Base-by-base conservation (phyloP, 2,888 invertebrate species). In the Trypoxylon attenuatum region DNA sequence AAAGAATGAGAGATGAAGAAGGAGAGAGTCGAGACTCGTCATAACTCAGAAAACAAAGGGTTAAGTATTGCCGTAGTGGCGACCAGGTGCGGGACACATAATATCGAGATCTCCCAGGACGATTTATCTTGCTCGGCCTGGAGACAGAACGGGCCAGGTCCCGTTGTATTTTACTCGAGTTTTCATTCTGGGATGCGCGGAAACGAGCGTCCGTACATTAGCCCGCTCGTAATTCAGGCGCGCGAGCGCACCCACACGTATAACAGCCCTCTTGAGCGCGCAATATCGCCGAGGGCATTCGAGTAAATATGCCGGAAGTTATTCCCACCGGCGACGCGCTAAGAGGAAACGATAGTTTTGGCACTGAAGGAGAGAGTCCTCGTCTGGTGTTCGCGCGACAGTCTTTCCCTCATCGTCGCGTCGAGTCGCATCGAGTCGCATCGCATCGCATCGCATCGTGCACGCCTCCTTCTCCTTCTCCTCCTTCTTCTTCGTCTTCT, bases 271-370 rank as follows among this genome's bases (percentile, higher is more conserved):
- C 38, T 39, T 58, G 22, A 25, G 29, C 39, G 49, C 16, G 62
- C 62, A 69, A 69, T 69, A 69, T 68, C 68, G 59, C 27, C 38
- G 55, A 23, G 42, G 53, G 46, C 69, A 53, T 56, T 63, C 59
- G 63, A 60, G 69, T 64, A 70, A 70, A 70, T 70, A 70, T 53
- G 53, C 69, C 69, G 59, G 58, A 69, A 70, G 69, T 70, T 70
- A 69, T 70, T 58, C 60, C 63, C 63, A 59, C 41, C 52, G 55
- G 49, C 59, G 69, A 59, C 51, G 57, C 46, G 54, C 49, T 62
- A 51, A 58, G 54, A 69, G 69, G 69, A 69, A 69, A 56, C 58
- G 69, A 69, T 68, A 68, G 69, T 57, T 69, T 61, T 46, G 57
- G 50, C 47, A 41, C 43, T 43, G 33, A n/a, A n/a, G 27, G 8